Percentiles rank a stretch among this genome's conserved stretches.
phyloP scores from a whole-genome alignment of 2,888 invertebrate genomes.

The Drosophila cognata region DNA sequence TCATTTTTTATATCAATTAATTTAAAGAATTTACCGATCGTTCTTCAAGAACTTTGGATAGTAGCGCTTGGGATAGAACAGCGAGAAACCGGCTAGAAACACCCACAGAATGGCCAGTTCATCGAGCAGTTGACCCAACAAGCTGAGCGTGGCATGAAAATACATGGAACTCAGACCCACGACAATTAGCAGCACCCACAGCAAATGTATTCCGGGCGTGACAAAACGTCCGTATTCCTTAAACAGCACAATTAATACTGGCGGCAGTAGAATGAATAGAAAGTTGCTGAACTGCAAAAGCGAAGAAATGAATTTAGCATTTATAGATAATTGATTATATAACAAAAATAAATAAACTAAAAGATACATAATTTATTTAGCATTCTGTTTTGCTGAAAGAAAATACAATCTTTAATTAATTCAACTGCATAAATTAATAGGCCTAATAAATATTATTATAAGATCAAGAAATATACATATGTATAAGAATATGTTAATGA shows the following conservation, averaged over 20 bases:
- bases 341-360: neutral
- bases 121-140: constrained; percentile 92
- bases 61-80: constrained; percentile 90
- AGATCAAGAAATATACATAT: neutral
- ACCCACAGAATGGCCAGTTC: constrained; percentile 94
- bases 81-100: constrained; percentile 90
- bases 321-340: neutral
- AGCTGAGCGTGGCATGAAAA: constrained; percentile 93
- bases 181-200: constrained; percentile 92
- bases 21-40: constrained; percentile 86
- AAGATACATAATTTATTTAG: neutral
- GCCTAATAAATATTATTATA: neutral
- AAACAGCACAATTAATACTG: constrained; percentile 91
- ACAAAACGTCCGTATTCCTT: constrained; percentile 91
- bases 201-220: constrained; percentile 91
- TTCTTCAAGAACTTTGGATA: constrained; percentile 89
- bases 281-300: constrained; percentile 90
- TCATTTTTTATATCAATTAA: constrained; percentile 1
- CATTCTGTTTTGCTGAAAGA: neutral
- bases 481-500: neutral
- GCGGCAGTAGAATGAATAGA: constrained; percentile 91
- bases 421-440: neutral
- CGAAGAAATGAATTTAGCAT: neutral
- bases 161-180: constrained; percentile 93
- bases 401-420: neutral